Evolutionary conservation across 2,113 vertebrate species (phyloP).

Genomic region (Macrotus californicus): DNA sequence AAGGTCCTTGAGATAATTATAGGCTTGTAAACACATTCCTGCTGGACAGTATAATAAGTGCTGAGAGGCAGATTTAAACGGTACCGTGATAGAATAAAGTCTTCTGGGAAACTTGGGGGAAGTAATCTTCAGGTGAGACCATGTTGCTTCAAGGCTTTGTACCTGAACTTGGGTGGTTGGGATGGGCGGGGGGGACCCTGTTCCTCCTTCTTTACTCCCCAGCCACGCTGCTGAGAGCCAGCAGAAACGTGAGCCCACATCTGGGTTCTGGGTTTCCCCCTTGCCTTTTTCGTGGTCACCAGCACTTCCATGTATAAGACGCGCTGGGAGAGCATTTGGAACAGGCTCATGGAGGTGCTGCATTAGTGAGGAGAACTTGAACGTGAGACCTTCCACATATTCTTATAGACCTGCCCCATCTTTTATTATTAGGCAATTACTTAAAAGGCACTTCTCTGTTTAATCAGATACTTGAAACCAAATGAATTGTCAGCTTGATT

Average conservation of each 20-base stretch:
- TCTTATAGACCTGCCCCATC: background rate
- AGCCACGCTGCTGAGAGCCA: background rate
- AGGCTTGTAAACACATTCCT: background rate
- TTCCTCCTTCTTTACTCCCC: background rate
- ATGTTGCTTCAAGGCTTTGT: background rate
- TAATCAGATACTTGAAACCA: background rate
- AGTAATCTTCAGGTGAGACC: background rate
- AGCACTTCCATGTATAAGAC: background rate
- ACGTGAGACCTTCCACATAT: background rate
- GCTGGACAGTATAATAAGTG: background rate
- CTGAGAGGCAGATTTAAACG: background rate
- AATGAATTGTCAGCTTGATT: background rate
- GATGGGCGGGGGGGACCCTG: background rate
- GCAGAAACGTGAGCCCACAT: background rate
- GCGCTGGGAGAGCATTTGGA: background rate
- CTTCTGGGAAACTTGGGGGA: background rate
- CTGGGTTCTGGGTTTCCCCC: background rate
- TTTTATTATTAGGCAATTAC: background rate
- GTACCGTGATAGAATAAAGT: background rate
- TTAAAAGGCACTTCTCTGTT: background rate
- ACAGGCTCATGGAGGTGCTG: background rate
- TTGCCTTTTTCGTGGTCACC: background rate
- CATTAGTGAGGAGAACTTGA: background rate
- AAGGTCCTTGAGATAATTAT: background rate
- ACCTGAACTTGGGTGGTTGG: background rate